Evolutionary conservation across 2,797 vertebrate genomes (phyloP).

Genomic region (Clarias pachynema): DNA sequence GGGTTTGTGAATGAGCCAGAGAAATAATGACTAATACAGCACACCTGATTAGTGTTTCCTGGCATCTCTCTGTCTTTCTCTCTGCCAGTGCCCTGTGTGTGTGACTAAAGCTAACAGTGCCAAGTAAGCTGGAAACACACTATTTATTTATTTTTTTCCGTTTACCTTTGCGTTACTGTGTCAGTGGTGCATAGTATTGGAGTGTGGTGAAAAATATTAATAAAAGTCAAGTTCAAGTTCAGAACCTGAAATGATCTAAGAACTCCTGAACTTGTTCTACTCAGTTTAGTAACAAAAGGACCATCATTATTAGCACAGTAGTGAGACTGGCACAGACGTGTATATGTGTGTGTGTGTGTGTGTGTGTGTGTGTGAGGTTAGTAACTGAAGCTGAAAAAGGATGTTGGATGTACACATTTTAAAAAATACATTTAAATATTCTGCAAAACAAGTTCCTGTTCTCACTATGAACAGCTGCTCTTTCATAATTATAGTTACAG

Average conservation of each 20-base stretch:
- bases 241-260: not conserved
- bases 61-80: not conserved
- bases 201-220: not conserved
- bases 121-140: not conserved
- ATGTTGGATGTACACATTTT: not conserved
- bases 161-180: not conserved
- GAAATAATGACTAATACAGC: slow-evolving; percentile 2
- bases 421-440: not conserved
- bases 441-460: not conserved
- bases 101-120: not conserved
- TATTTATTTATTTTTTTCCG: not conserved
- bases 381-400: not conserved
- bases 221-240: not conserved
- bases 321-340: not conserved
- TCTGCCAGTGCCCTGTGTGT: not conserved
- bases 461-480: not conserved
- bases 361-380: not conserved
- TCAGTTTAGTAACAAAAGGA: not conserved
- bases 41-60: not conserved
- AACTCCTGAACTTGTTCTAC: not conserved
- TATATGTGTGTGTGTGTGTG: not conserved
- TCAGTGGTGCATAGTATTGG: not conserved
- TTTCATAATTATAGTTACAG: not conserved
- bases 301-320: not conserved
- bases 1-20: not conserved